Evolutionary conservation across 2,888 invertebrate genomes (phyloP).

Genomic region (Cantharis rustica): DNA sequence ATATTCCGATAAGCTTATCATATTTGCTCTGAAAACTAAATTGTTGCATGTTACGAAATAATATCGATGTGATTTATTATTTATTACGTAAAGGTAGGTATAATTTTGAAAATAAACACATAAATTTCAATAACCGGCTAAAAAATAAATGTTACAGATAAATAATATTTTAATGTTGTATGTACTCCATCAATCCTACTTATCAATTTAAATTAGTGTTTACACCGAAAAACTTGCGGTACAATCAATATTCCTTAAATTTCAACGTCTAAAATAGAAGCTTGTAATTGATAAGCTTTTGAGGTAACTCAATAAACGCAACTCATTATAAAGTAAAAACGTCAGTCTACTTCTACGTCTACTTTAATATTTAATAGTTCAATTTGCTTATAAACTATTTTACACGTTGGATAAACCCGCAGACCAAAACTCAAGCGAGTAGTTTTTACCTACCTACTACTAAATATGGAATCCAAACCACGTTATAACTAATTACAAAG

Average conservation of each 20-base stretch:
- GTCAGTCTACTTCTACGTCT: too few species aligned
- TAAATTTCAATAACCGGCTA: not conserved
- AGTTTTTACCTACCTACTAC: not conserved
- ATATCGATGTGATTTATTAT: not conserved
- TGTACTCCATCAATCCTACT: not conserved
- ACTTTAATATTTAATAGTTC: not conserved
- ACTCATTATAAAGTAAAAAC: not conserved
- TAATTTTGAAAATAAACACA: not conserved
- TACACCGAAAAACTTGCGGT: not conserved
- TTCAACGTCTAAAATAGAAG: not conserved
- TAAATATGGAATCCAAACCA: not conserved
- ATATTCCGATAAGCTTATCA: not conserved
- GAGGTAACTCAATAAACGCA: not conserved
- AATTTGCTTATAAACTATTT: not conserved
- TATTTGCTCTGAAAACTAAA: not conserved
- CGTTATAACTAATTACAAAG: not conserved
- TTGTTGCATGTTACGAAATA: not conserved
- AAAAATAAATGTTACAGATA: not conserved
- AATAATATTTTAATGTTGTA: not conserved
- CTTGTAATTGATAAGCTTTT: not conserved
- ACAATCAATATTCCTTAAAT: not conserved
- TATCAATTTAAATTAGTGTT: not conserved
- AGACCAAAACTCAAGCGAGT: not conserved
- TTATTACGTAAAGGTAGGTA: not conserved
- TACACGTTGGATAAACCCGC: not conserved